phyloP scores from a whole-genome alignment of 2,797 vertebrate species.

The Scomberomorus guttatus region DNA sequence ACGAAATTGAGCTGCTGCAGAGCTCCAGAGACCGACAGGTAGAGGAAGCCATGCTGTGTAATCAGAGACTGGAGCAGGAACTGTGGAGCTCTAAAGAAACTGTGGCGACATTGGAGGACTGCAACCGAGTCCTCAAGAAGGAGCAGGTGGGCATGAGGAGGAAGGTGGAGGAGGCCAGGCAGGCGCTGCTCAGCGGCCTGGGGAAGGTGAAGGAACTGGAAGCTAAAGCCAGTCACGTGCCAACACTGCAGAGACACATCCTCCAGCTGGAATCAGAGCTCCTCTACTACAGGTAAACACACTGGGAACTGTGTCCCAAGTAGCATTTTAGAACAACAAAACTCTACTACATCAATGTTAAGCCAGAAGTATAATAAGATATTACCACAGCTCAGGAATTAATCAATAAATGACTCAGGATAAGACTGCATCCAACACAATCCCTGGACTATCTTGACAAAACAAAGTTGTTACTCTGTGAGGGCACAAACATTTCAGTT shows the following conservation, averaged over 20 bases:
- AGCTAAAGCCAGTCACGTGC: slow-evolving; percentile 86
- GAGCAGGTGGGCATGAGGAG: slow-evolving; percentile 91
- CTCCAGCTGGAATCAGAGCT: slow-evolving; percentile 90
- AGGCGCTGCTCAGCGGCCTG: slow-evolving; percentile 87
- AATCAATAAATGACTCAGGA: too few relatives aligned
- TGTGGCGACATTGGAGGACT: slow-evolving; percentile 85
- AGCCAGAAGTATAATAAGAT: neutral
- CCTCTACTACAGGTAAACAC: slow-evolving; percentile 89
- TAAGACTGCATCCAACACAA: neutral
- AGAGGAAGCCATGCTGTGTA: slow-evolving; percentile 87
- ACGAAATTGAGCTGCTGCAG: slow-evolving; percentile 86
- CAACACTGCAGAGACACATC: slow-evolving; percentile 86
- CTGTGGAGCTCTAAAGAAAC: slow-evolving; percentile 87
- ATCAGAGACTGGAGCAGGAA: slow-evolving; percentile 89
- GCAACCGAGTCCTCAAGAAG: slow-evolving; percentile 86
- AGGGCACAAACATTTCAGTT: neutral
- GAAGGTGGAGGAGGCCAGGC: slow-evolving; percentile 91
- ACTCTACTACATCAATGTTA: neutral
- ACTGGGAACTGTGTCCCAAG: neutral
- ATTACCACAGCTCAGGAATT: neutral
- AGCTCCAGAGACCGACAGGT: slow-evolving; percentile 87
- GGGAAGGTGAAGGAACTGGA: slow-evolving; percentile 94
- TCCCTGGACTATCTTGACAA: neutral
- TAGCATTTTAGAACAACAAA: neutral
- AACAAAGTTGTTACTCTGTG: too few relatives aligned